Conservation (phyloP, 2,888 invertebrate genomes). For the Tenodera sinensis region DNA sequence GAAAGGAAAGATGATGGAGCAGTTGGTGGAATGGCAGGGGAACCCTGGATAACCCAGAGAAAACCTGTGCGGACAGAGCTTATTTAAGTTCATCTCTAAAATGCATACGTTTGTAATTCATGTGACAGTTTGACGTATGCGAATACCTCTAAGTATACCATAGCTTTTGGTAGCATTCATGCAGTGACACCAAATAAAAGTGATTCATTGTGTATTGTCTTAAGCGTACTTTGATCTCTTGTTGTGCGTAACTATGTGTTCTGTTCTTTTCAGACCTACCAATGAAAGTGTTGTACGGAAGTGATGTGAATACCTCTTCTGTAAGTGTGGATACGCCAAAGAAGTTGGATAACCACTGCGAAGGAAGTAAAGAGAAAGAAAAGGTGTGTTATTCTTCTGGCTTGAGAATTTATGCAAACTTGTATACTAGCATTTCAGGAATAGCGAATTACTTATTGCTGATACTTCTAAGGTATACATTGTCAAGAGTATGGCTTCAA, state of each 20-base stretch:
- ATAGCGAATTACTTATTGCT: too few species aligned
- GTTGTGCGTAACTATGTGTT: slow-evolving; percentile 8
- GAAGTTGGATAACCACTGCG: slow-evolving; percentile 38
- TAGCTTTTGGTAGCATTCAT: not conserved
- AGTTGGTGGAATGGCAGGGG: too few species aligned
- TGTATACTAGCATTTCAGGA: not conserved
- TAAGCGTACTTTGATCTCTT: not conserved
- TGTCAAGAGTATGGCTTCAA: too few species aligned
- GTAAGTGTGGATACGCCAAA: slow-evolving; percentile 37
- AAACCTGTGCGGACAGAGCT: too few species aligned
- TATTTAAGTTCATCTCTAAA: too few species aligned
- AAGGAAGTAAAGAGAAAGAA: slow-evolving; percentile 33
- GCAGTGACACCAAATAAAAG: not conserved
- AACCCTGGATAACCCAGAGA: too few species aligned
- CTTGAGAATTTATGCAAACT: not conserved
- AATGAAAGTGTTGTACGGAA: slow-evolving; percentile 42
- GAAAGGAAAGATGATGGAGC: too few species aligned
- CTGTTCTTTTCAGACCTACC: slow-evolving; percentile 40
- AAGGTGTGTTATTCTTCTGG: not conserved
- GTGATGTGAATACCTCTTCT: slow-evolving; percentile 36
- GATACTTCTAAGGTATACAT: too few species aligned
- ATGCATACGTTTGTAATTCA: too few species aligned
- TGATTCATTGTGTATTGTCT: not conserved
- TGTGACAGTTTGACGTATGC: too few species aligned
- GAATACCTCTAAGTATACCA: not conserved